Percentiles rank a stretch among this genome's conserved stretches.
These are phyloP conservation scores for Achlya flavicornis DNA, from an alignment of 2,888 invertebrate species.

Conservation along the genomic window DNA sequence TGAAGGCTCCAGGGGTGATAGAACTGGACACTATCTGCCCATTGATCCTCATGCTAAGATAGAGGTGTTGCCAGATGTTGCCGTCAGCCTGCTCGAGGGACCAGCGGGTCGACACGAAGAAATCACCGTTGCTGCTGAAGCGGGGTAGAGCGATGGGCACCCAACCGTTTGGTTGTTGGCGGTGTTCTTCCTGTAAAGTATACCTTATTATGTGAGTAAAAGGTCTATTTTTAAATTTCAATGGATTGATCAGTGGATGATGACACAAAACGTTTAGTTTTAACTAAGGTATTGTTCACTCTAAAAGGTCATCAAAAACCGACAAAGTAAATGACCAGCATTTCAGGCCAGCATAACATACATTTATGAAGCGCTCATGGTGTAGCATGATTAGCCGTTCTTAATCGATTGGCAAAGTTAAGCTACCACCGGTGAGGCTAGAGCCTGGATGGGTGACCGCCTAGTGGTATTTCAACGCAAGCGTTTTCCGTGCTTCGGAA, in stretches of 20 bases:
- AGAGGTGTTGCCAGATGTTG: slow-evolving; percentile 79
- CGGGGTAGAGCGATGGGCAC: slow-evolving; percentile 84
- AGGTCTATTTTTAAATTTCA: neutral
- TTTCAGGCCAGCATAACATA: too few relatives aligned
- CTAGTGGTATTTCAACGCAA: too few relatives aligned
- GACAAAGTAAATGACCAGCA: too few relatives aligned
- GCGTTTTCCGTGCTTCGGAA: too few relatives aligned
- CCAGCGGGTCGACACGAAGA: slow-evolving; percentile 73
- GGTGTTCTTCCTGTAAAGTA: slow-evolving; percentile 66
- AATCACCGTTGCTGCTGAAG: slow-evolving; percentile 74
- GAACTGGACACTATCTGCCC: slow-evolving; percentile 59
- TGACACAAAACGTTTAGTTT: too few relatives aligned
- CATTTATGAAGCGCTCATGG: too few relatives aligned
- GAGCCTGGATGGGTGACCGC: too few relatives aligned
- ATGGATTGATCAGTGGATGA: neutral
- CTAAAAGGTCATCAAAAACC: too few relatives aligned
- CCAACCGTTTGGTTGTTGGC: slow-evolving; percentile 88
- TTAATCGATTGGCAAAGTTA: too few relatives aligned
- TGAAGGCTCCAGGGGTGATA: slow-evolving; percentile 83
- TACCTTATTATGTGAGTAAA: neutral
- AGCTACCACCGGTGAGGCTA: too few relatives aligned
- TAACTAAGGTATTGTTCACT: too few relatives aligned
- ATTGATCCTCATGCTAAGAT: slow-evolving; percentile 58
- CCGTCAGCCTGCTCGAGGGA: slow-evolving; percentile 67
- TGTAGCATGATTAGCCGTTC: too few relatives aligned